phyloP scores from a whole-genome alignment of 64 coral and sea anemone genomes.

The Dendronephthya gigantea region DNA sequence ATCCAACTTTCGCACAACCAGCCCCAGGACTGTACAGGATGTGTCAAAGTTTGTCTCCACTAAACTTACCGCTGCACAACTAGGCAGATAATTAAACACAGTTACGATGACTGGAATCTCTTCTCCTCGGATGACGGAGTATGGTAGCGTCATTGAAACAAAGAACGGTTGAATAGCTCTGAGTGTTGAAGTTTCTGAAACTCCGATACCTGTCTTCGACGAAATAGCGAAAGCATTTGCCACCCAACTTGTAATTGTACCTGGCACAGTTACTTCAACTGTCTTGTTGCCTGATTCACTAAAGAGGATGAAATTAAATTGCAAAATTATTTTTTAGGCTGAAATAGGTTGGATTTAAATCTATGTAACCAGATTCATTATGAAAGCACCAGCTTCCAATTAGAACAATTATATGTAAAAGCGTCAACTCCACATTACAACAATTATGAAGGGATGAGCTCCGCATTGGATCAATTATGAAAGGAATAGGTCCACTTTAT shows the following conservation, averaged over 20 bases:
- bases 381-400: too few species aligned
- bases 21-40: too few species aligned
- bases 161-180: conserved; percentile 86
- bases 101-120: conserved; percentile 58
- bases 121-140: conserved; percentile 88
- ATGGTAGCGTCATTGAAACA: conserved; percentile 69
- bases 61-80: neutral
- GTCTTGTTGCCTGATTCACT: conserved; percentile 35
- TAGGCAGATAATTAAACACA: conserved; percentile 69
- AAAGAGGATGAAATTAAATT: neutral
- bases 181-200: conserved; percentile 50
- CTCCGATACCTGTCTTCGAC: conserved; percentile 47
- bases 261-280: conserved; percentile 61
- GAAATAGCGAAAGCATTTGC: conserved; percentile 90
- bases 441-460: too few species aligned
- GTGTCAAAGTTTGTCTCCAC: too few species aligned
- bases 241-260: conserved; percentile 81
- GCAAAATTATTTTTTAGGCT: too few species aligned
- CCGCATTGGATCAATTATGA: too few species aligned
- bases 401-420: too few species aligned
- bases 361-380: too few species aligned
- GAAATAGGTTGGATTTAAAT: too few species aligned
- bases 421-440: too few species aligned
- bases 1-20: too few species aligned
- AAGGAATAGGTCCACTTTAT: too few species aligned